A percentile compares a stretch with the other conserved stretches of the same genome.
Conservation (phyloP, 2,888 invertebrate species). For the Tinea trinotella region DNA sequence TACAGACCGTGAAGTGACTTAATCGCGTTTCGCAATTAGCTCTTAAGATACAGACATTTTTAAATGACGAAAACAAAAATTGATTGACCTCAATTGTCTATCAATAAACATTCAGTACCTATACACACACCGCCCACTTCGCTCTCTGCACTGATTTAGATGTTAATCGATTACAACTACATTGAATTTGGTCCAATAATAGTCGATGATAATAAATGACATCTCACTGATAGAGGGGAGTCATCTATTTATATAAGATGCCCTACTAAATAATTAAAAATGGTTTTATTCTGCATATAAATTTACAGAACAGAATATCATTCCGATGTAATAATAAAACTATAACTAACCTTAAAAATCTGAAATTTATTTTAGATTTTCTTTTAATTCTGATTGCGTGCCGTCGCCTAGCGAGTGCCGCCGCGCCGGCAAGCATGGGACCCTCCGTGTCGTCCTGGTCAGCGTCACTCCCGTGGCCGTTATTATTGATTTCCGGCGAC, state of each 20-base stretch:
- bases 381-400: constrained; percentile 60
- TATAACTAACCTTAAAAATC: constrained; percentile 52
- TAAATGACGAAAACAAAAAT: constrained; percentile 31
- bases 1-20: too few species aligned
- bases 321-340: too few species aligned
- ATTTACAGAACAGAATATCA: too few species aligned
- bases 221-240: constrained; percentile 19
- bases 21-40: too few species aligned
- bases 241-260: too few species aligned
- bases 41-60: too few species aligned
- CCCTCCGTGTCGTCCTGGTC: constrained; percentile 36
- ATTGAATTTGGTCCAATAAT: neutral
- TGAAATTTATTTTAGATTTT: constrained; percentile 57
- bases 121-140: neutral
- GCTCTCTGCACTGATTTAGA: constrained; percentile 12
- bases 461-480: constrained; percentile 41
- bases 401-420: constrained; percentile 58
- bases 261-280: too few species aligned
- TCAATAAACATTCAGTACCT: constrained; percentile 38
- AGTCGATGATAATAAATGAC: constrained; percentile 22
- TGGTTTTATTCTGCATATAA: too few species aligned
- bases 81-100: constrained; percentile 57
- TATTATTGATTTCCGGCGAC: constrained; percentile 25
- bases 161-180: neutral
- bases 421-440: constrained; percentile 54